These are phyloP conservation scores for Halcyon senegalensis DNA, from an alignment of 2,113 vertebrate species.

Conservation along the genomic window DNA sequence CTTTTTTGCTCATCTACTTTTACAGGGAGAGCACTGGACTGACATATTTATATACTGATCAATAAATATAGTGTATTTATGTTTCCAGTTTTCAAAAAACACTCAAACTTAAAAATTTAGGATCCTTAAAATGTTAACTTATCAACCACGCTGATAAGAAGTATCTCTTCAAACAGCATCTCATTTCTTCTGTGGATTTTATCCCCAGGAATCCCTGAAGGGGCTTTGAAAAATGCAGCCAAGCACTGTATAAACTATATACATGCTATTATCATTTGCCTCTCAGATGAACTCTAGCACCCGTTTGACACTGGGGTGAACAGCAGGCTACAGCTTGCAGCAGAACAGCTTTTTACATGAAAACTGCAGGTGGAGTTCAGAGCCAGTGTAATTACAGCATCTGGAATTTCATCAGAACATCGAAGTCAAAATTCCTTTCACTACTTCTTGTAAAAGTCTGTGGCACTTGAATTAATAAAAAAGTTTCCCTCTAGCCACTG, in stretches of 20 bases:
- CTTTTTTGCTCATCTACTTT: neutral
- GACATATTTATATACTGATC: neutral
- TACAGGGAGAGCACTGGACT: neutral
- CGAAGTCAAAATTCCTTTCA: neutral
- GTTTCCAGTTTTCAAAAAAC: neutral
- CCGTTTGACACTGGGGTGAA: neutral
- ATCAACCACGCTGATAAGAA: neutral
- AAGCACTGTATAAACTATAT: neutral
- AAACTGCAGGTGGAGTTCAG: neutral
- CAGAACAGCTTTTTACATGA: neutral
- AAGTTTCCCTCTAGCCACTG: neutral
- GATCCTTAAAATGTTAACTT: neutral
- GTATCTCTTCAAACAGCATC: neutral
- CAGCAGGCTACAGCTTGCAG: constrained; percentile 5
- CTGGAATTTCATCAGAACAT: neutral
- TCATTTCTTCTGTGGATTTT: neutral
- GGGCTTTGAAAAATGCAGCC: neutral
- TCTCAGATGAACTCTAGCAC: neutral
- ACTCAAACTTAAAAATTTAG: neutral
- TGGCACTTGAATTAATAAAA: neutral
- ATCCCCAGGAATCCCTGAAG: neutral
- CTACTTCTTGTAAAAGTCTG: neutral
- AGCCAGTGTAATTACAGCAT: neutral
- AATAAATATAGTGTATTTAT: neutral
- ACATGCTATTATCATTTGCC: neutral